Base-by-base conservation (phyloP, 2,888 invertebrate species). In the Pyrochroa serraticornis region DNA sequence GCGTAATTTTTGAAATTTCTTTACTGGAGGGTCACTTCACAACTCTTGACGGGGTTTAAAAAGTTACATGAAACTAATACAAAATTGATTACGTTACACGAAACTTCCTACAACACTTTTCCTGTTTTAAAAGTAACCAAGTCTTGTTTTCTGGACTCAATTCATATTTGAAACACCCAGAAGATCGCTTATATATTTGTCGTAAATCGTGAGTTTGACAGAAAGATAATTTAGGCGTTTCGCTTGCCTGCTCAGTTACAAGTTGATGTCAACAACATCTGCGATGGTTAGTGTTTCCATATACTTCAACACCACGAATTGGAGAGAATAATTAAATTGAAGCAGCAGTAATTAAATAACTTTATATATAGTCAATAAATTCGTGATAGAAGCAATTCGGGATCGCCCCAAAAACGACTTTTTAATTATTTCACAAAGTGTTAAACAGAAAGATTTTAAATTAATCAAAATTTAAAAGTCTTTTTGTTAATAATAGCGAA, bases 151-250 rank as follows among this genome's bases (percentile, higher is more conserved):
- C 49, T 34, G 30, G 30, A 31, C 35, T 5, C n/a, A 51, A 37
- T 51, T 43, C 36, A 6, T 14, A 41, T 39, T 39, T 12, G 34
- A 12, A 47, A 5, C 5, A 22, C 22, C 9, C 32, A 9, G n/a
- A n/a, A n/a, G n/a, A 52, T 38, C 37, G 33, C 38, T 41, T 45
- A 37, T 56, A 39, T 41, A 39, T 45, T 46, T 57, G 42, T 46
- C 50, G 46, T 57, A 50, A 50, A 36, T 57, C 41, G 39, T 57
- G 50, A 50, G 39, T 45, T n/a, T 57, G 55, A 50, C 56, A 49
- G 38, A 56, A 49, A 44, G 47, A 50, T 56, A 49, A 57, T 57
- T 57, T 56, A 37, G 35, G 33, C 44, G 44, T 56, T 50, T 56
- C 38, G 37, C 48, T 44, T 37, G 43, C 32, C 30, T 38, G 49